Evolutionary conservation across 2,888 invertebrate species (phyloP).

Genomic region (Acanthosoma haemorrhoidale): DNA sequence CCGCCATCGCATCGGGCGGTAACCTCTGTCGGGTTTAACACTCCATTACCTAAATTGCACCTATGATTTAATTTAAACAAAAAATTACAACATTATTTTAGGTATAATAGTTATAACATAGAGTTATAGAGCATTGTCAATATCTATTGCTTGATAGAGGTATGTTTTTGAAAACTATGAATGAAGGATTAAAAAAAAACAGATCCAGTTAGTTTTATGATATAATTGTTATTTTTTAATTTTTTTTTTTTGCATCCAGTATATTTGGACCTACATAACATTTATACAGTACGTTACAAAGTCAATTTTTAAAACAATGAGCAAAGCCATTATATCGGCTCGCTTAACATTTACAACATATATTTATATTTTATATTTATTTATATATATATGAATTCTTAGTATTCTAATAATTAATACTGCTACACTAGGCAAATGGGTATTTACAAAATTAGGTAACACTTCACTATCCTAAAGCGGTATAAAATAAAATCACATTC

Average conservation of each 20-base stretch:
- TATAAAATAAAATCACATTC: slow-evolving; percentile 40
- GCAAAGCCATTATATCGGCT: slow-evolving; percentile 1
- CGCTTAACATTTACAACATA: slow-evolving; percentile 27
- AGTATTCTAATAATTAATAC: slow-evolving; percentile 20
- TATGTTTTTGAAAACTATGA: too few relatives aligned
- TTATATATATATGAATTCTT: slow-evolving; percentile 20
- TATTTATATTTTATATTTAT: slow-evolving; percentile 14
- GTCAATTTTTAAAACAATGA: slow-evolving; percentile 31
- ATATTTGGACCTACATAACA: slow-evolving; percentile 30
- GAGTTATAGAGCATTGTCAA: too few relatives aligned
- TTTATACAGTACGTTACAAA: slow-evolving; percentile 33
- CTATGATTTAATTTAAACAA: too few relatives aligned
- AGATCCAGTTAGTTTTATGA: too few relatives aligned
- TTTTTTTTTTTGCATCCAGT: slow-evolving; percentile 7
- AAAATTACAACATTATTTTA: too few relatives aligned
- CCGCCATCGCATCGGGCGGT: too few relatives aligned
- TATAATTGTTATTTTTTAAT: too few relatives aligned
- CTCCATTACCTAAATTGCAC: too few relatives aligned
- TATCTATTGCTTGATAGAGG: too few relatives aligned
- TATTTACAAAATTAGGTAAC: slow-evolving; percentile 38
- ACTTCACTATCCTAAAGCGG: slow-evolving; percentile 36
- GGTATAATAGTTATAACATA: too few relatives aligned
- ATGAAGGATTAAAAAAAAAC: too few relatives aligned
- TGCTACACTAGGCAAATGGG: slow-evolving; percentile 26
- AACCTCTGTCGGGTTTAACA: too few relatives aligned